phyloP scores from a whole-genome alignment of 2,888 invertebrate species.

The Scelioninae gen. 1 region DNA sequence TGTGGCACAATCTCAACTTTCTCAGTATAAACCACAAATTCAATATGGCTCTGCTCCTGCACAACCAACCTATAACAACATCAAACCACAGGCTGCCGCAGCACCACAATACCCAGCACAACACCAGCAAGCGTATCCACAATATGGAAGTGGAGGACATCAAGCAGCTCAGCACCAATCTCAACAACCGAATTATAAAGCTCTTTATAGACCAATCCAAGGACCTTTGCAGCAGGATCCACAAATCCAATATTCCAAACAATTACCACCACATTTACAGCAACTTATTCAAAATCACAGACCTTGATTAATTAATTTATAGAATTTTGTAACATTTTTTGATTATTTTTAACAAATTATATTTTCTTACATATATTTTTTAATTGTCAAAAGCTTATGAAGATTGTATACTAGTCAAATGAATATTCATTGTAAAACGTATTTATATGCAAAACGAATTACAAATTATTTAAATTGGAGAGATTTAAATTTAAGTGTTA shows the following conservation, averaged over 20 bases:
- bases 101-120: conserved; percentile 53
- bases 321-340: too few species aligned
- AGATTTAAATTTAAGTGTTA: too few species aligned
- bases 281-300: conserved; percentile 65
- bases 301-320: conserved; percentile 21
- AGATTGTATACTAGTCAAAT: too few species aligned
- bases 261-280: conserved; percentile 67
- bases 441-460: too few species aligned
- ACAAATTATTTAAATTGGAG: too few species aligned
- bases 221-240: conserved; percentile 53
- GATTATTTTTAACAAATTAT: too few species aligned
- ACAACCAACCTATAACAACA: conserved; percentile 74
- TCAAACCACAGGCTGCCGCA: conserved; percentile 28
- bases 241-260: conserved; percentile 65
- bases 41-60: conserved; percentile 75
- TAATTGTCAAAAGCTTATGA: too few species aligned
- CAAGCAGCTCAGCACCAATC: conserved; percentile 14
- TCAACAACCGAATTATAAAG: conserved; percentile 72
- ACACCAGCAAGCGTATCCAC: conserved; percentile 57
- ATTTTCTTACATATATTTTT: too few species aligned
- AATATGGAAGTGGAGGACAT: conserved; percentile 30
- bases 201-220: conserved; percentile 61
- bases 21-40: conserved; percentile 77
- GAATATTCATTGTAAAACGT: too few species aligned
- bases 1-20: conserved; percentile 33